Evolutionary conservation across 2,113 vertebrate genomes (phyloP).

Genomic region (Podarcis raffonei): DNA sequence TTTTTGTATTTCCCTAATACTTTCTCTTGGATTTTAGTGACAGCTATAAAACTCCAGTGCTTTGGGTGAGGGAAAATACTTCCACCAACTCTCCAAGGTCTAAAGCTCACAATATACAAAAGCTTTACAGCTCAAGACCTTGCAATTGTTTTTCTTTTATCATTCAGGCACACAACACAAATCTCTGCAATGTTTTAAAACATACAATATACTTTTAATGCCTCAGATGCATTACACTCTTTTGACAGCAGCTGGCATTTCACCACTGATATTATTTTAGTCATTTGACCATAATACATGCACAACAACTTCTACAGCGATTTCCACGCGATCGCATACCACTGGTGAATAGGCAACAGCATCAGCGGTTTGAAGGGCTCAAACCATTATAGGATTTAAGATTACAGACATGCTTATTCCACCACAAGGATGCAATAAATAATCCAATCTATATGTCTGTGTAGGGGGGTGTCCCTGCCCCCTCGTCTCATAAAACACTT

Average conservation of each 20-base stretch:
- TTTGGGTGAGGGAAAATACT: constrained; percentile 9
- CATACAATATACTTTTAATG: neutral
- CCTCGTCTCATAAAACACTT: neutral
- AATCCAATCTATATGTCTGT: neutral
- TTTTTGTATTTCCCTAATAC: constrained; percentile 65
- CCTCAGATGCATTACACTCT: neutral
- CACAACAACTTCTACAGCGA: neutral
- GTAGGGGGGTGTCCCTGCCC: neutral
- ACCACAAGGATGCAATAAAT: neutral
- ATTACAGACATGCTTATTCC: neutral
- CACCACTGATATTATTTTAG: neutral
- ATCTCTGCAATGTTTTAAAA: constrained; percentile 3
- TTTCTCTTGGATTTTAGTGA: constrained; percentile 61
- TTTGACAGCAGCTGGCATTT: neutral
- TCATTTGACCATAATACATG: no score
- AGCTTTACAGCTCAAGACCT: constrained; percentile 26
- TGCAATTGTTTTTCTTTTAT: neutral
- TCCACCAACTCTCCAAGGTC: constrained; percentile 45
- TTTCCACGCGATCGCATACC: neutral
- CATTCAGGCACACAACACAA: neutral
- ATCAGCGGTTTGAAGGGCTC: neutral
- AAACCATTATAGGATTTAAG: neutral
- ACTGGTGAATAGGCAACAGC: neutral
- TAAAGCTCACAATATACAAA: constrained; percentile 35
- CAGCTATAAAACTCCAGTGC: constrained; percentile 31